A percentile compares a stretch with the other conserved stretches of the same genome.
Evolutionary conservation across 2,113 vertebrate species (phyloP).

Genomic region (Peromyscus leucopus): DNA sequence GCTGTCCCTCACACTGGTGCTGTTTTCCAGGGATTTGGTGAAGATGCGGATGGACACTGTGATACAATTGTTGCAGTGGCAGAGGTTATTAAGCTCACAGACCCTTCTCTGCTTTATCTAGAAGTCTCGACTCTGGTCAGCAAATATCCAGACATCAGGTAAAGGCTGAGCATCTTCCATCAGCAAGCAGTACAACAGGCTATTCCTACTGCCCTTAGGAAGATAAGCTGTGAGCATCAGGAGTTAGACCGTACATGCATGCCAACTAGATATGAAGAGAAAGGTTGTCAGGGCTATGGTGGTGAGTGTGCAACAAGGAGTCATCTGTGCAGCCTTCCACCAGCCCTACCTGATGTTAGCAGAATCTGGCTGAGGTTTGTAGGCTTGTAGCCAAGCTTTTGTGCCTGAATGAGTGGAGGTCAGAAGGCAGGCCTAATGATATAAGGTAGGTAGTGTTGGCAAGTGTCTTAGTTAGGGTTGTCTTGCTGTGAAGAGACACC

Average conservation of each 20-base stretch:
- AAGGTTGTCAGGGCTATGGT: neutral
- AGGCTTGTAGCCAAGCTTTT: neutral
- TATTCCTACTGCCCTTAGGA: neutral
- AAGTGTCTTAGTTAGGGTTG: neutral
- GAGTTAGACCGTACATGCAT: too few species aligned
- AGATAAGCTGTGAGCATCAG: neutral
- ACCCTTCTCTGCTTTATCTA: constrained; percentile 96
- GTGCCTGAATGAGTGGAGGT: neutral
- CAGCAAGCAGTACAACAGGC: rapidly evolving
- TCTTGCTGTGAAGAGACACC: neutral
- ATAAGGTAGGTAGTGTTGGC: neutral
- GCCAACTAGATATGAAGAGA: neutral
- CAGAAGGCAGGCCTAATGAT: neutral
- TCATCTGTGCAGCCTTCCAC: neutral
- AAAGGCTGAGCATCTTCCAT: neutral
- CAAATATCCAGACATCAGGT: constrained; percentile 99
- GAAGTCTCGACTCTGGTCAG: constrained; percentile 98
- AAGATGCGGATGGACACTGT: constrained; percentile 93
- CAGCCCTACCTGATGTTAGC: neutral
- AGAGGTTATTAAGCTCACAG: constrained; percentile 98
- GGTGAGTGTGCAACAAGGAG: neutral
- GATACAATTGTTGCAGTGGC: constrained; percentile 95
- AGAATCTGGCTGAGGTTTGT: neutral
- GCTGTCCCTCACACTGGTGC: too few species aligned
- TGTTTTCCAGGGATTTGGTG: constrained; percentile 86